A percentile compares a stretch with the other conserved stretches of the same genome.
phyloP scores from a whole-genome alignment of 1,140 invertebrate species.

The Orussus abietinus region DNA sequence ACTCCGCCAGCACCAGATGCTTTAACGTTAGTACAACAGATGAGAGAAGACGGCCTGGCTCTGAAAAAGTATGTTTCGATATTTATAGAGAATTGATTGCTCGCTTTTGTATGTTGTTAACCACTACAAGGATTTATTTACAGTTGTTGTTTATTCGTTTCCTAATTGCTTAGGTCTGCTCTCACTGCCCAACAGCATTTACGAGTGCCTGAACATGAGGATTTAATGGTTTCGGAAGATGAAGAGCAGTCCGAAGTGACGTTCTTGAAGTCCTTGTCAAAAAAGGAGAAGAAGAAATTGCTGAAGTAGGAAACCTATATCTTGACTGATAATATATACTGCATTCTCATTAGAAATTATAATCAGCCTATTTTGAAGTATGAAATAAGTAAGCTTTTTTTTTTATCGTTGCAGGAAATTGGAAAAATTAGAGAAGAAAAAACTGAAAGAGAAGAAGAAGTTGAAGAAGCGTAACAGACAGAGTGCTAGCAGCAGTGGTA shows the following conservation, averaged over 20 bases:
- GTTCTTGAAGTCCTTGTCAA: constrained; percentile 78
- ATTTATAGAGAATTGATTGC: too few species aligned
- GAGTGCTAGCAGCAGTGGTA: constrained; percentile 16
- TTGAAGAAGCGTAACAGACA: constrained; percentile 51
- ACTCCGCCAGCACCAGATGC: constrained; percentile 60
- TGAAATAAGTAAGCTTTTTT: constrained; percentile 16
- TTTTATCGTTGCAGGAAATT: constrained; percentile 61
- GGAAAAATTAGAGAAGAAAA: constrained; percentile 68
- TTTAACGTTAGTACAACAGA: constrained; percentile 78
- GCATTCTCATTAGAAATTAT: constrained; percentile 8
- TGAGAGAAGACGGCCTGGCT: constrained; percentile 87
- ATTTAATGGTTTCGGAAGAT: constrained; percentile 55
- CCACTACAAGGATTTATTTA: too few species aligned
- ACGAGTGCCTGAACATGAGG: constrained; percentile 44
- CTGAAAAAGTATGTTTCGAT: constrained; percentile 76
- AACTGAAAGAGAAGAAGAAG: constrained; percentile 55
- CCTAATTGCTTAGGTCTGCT: too few species aligned
- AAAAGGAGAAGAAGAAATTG: constrained; percentile 87
- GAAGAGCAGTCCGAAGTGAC: constrained; percentile 65
- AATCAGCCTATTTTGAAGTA: constrained; percentile 16
- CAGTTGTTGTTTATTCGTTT: too few species aligned
- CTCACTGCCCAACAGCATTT: constrained; percentile 61
- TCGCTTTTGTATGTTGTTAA: too few species aligned
- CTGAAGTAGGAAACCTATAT: constrained; percentile 64
- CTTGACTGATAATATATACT: constrained; percentile 6